Base-by-base conservation (phyloP, 2,797 vertebrate species). In the Mallotus villosus region DNA sequence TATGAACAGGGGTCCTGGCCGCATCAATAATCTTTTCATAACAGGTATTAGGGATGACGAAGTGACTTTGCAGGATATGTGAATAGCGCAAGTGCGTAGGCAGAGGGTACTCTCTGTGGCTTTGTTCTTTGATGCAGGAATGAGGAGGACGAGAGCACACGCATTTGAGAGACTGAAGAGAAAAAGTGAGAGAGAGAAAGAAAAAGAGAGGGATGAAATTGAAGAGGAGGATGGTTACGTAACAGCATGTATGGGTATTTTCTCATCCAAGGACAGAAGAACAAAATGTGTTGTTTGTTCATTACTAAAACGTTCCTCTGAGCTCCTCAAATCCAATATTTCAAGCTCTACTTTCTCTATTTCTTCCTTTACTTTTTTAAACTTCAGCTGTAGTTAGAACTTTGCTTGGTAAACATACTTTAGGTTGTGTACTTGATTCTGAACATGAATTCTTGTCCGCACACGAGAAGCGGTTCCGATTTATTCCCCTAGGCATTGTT, bases 401-500 rank as follows among this genome's bases (percentile, higher is more conserved):
- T 46, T 46, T 3, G 41, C 41, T 46, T 46, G 12, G 9, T 84
- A 88, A 81, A 86, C 85, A 73, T 32, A 69, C 59, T 81, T 82
- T 87, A 63, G 81, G 75, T 83, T 74, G 76, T 83, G 77, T 14
- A 2, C 41, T 84, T 85, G 81, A 83, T 84, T 83, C 82, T 73
- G 41, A 68, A 75, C 75, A 74, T 71, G 76, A 60, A 58, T 79
- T 73, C 80, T 78, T 84, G 70, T 7, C 82, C 85, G 81, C 85
- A 83, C 75, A 75, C 75, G 37, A 77, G 86, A 85, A 86, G 81
- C 73, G 80, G 79, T 84, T 89, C 72, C 84, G 78, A 87, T 82
- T 87, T 86, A 88, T 90, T 88, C 86, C 80, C 72, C 12, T 61
- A 14, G 77, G 85, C 83, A 71, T 81, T 81, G 86, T 91, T 87